A percentile compares a stretch with the other conserved stretches of the same genome.
These are phyloP conservation scores for Hyla sarda DNA, from an alignment of 2,113 vertebrate genomes.

Conservation along the genomic window DNA sequence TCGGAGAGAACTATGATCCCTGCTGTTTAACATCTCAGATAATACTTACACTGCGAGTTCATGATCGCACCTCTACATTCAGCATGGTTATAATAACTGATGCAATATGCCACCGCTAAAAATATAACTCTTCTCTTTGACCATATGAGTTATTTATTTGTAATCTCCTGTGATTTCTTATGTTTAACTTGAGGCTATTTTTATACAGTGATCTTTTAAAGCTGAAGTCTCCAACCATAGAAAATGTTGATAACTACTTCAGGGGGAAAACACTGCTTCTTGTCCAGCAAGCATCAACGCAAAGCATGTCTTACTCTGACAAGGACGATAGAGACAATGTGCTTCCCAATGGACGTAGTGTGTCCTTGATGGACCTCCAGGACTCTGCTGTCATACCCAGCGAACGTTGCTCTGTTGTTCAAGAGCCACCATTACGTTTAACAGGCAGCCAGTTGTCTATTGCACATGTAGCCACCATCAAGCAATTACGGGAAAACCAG, in stretches of 20 bases:
- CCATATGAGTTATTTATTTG: neutral
- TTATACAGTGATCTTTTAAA: conserved; percentile 80
- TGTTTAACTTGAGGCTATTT: neutral
- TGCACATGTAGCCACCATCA: conserved; percentile 75
- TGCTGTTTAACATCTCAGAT: no score
- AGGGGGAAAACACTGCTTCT: conserved; percentile 79
- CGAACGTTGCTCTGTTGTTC: conserved; percentile 65
- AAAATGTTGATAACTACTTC: conserved; percentile 75
- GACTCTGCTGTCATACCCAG: conserved; percentile 74
- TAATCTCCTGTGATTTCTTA: neutral
- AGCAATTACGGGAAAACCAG: conserved; percentile 77
- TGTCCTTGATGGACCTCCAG: conserved; percentile 95
- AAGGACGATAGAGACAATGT: conserved; percentile 80
- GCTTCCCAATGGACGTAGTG: conserved; percentile 85
- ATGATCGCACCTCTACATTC: neutral
- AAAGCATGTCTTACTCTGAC: conserved; percentile 82
- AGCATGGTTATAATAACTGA: neutral
- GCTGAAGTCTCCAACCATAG: conserved; percentile 79
- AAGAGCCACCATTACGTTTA: conserved; percentile 80
- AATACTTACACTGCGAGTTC: neutral
- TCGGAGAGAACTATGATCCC: no score
- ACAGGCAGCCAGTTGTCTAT: conserved; percentile 87
- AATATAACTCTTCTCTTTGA: no score
- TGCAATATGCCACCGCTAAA: no score
- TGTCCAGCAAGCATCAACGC: conserved; percentile 80